These are phyloP conservation scores for Drosophila setifemur DNA, from an alignment of 1,140 invertebrate genomes.

Conservation along the genomic window DNA sequence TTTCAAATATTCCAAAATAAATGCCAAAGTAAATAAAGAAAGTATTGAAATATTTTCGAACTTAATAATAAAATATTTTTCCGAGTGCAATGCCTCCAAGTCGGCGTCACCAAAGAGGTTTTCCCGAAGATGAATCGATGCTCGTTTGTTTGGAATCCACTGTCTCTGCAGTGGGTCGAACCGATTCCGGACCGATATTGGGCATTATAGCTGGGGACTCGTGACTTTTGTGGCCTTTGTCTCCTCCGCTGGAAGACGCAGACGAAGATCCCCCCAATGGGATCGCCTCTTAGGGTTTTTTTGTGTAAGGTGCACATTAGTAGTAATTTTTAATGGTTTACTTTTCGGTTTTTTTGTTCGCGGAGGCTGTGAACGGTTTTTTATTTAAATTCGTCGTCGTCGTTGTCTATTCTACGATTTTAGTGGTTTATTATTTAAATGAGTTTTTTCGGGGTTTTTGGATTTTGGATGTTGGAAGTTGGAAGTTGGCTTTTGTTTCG, in stretches of 20 bases:
- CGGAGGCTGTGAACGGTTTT: slow-evolving; percentile 57
- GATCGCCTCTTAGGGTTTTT: slow-evolving; percentile 19
- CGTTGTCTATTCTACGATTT: slow-evolving; percentile 61
- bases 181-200: slow-evolving; percentile 42
- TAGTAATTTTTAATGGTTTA: slow-evolving; percentile 81
- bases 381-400: slow-evolving; percentile 60
- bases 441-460: slow-evolving; percentile 29
- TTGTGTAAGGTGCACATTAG: slow-evolving; percentile 81
- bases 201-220: slow-evolving; percentile 62
- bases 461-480: neutral
- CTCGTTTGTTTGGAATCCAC: slow-evolving; percentile 80
- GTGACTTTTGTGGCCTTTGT: slow-evolving; percentile 73
- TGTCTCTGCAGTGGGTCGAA: slow-evolving; percentile 81
- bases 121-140: slow-evolving; percentile 74
- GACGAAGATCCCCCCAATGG: slow-evolving; percentile 38
- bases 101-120: slow-evolving; percentile 68
- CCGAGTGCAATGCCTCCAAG: slow-evolving; percentile 11
- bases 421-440: slow-evolving; percentile 80
- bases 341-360: slow-evolving; percentile 71
- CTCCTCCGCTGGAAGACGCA: too few relatives aligned
- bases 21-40: too few relatives aligned
- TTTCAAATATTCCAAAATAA: too few relatives aligned
- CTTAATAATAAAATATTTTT: too few relatives aligned
- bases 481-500: slow-evolving; percentile 17
- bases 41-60: too few relatives aligned